Conservation (phyloP, 2,113 vertebrate genomes). For the Pandion haliaetus region DNA sequence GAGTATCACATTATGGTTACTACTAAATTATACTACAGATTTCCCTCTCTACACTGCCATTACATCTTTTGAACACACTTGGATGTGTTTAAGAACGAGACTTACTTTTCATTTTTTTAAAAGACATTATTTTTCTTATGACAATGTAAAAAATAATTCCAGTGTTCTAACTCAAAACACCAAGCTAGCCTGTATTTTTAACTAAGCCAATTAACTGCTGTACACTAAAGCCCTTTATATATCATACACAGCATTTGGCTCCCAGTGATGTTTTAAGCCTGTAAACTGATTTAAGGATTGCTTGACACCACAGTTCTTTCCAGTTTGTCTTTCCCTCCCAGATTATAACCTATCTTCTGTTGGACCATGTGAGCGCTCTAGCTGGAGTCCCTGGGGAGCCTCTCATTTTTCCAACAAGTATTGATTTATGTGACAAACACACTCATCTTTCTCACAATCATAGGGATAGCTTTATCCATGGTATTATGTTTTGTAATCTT, state of each 20-base stretch:
- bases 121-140: neutral
- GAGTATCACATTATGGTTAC: neutral
- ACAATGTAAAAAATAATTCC: neutral
- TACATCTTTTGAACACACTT: neutral
- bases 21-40: neutral
- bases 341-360: slow-evolving; percentile 6
- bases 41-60: neutral
- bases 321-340: neutral
- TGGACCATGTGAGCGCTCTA: neutral
- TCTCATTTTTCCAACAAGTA: neutral
- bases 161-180: neutral
- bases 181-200: neutral
- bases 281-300: slow-evolving; percentile 3
- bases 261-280: neutral
- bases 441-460: slow-evolving; percentile 13
- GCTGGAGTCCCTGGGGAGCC: neutral
- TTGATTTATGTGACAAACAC: slow-evolving; percentile 8
- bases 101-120: neutral
- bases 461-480: neutral
- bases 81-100: neutral
- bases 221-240: neutral
- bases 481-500: neutral
- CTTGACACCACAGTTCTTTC: neutral
- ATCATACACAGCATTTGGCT: neutral
- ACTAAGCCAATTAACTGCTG: neutral